These are phyloP conservation scores for Thaumatotibia leucotreta DNA, from an alignment of 1,140 invertebrate genomes.

Conservation along the genomic window DNA sequence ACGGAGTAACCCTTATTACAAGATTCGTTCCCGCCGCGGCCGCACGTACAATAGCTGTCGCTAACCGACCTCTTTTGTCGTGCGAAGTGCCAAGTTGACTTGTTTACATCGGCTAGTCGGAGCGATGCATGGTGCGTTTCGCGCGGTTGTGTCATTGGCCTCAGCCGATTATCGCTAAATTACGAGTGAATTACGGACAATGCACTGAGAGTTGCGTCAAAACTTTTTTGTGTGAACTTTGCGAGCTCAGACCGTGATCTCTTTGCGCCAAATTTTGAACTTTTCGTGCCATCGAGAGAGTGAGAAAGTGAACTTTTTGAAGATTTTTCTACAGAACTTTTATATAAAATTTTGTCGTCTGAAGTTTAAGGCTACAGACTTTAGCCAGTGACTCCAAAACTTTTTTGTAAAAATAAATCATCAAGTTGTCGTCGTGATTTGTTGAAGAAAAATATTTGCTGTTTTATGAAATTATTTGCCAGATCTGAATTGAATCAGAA, in stretches of 20 bases:
- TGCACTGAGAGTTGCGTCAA: constrained; percentile 43
- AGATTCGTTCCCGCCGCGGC: constrained; percentile 65
- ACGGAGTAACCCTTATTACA: constrained; percentile 74
- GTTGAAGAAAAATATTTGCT: not conserved
- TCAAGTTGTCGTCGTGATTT: not conserved
- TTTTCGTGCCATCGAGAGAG: constrained; percentile 49
- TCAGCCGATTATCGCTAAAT: constrained; percentile 54
- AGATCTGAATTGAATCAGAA: constrained; percentile 24
- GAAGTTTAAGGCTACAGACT: not conserved
- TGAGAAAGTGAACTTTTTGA: constrained; percentile 43
- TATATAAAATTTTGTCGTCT: constrained; percentile 4
- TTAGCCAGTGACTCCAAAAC: not conserved
- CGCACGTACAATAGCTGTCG: constrained; percentile 61
- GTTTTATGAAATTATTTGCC: not conserved
- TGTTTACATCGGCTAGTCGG: constrained; percentile 63
- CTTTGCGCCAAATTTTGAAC: constrained; percentile 39
- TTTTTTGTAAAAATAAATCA: not conserved
- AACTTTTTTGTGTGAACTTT: constrained; percentile 57
- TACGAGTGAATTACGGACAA: constrained; percentile 63
- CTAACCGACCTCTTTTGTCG: constrained; percentile 65
- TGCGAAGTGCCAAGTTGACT: constrained; percentile 60
- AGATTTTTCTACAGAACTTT: constrained; percentile 15
- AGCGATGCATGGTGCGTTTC: constrained; percentile 64
- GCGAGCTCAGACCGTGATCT: constrained; percentile 34
- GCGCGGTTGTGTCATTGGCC: constrained; percentile 67